Conservation (phyloP, 1,140 invertebrate species). For the Habropoda laboriosa region DNA sequence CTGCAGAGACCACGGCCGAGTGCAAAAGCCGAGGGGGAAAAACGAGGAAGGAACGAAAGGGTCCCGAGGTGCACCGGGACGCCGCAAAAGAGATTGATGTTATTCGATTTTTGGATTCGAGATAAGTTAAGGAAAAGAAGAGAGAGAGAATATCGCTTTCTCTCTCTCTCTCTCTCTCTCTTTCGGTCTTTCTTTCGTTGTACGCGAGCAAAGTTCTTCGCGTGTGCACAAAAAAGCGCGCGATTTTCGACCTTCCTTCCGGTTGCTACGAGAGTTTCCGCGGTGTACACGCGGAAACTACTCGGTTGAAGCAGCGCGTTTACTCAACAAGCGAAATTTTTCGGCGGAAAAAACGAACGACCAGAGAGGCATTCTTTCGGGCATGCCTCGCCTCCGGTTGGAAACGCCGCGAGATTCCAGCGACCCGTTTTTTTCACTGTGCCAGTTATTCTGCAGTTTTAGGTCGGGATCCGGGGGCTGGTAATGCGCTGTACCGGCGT, state of each 20-base stretch:
- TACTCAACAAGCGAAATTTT: background rate
- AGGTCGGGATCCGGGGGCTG: background rate
- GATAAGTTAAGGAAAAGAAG: conserved; percentile 56
- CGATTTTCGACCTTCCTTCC: background rate
- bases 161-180: background rate
- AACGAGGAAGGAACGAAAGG: conserved; percentile 7
- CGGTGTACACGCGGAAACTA: background rate
- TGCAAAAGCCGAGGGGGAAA: conserved; percentile 15
- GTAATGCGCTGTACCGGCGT: background rate
- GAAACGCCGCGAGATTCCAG: conserved; percentile 8
- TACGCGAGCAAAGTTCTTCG: no score
- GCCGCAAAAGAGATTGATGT: conserved; percentile 66
- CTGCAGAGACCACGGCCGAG: conserved; percentile 52
- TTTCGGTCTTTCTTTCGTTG: background rate
- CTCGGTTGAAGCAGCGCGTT: background rate
- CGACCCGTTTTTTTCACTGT: background rate
- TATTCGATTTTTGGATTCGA: conserved; percentile 67
- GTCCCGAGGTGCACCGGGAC: conserved; percentile 36
- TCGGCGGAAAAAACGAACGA: background rate
- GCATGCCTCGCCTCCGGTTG: background rate
- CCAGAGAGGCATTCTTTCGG: background rate
- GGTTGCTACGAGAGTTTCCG: no score
- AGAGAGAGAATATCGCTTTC: conserved; percentile 7
- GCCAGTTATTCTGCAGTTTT: background rate
- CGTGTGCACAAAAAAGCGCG: no score